A percentile compares a stretch with the other conserved stretches of the same genome.
phyloP scores from a whole-genome alignment of 1,140 invertebrate species.

The Cheumatopsyche charites region DNA sequence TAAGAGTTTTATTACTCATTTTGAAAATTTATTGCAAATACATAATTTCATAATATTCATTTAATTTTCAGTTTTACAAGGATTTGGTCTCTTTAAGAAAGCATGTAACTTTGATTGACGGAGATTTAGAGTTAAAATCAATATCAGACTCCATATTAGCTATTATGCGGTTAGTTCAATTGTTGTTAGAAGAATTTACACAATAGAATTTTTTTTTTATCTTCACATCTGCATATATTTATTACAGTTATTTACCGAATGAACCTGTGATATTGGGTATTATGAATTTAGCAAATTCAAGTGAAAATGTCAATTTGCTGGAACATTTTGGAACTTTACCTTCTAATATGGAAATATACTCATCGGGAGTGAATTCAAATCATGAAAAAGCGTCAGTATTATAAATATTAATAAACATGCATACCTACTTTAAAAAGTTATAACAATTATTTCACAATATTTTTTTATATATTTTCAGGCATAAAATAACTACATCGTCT shows the following conservation, averaged over 20 bases:
- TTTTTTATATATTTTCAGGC: slow-evolving; percentile 37
- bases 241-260: slow-evolving; percentile 43
- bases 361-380: slow-evolving; percentile 38
- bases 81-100: slow-evolving; percentile 42
- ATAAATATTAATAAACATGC: neutral
- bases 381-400: slow-evolving; percentile 38
- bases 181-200: slow-evolving; percentile 7
- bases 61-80: slow-evolving; percentile 42
- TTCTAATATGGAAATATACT: slow-evolving; percentile 48
- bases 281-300: slow-evolving; percentile 50
- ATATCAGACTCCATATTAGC: slow-evolving; percentile 54
- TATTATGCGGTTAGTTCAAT: slow-evolving; percentile 33
- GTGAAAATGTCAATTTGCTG: slow-evolving; percentile 34
- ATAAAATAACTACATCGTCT: slow-evolving; percentile 46
- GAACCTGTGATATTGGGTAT: slow-evolving; percentile 49
- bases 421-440: no score
- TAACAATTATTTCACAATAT: neutral
- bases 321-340: slow-evolving; percentile 49
- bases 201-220: neutral
- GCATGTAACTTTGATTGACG: slow-evolving; percentile 50
- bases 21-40: slow-evolving; percentile 49
- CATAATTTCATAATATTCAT: neutral
- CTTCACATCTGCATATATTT: slow-evolving; percentile 8
- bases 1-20: no score
- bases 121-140: slow-evolving; percentile 50